Base-by-base conservation (phyloP, 1,140 invertebrate genomes). In the Halyomorpha halys region DNA sequence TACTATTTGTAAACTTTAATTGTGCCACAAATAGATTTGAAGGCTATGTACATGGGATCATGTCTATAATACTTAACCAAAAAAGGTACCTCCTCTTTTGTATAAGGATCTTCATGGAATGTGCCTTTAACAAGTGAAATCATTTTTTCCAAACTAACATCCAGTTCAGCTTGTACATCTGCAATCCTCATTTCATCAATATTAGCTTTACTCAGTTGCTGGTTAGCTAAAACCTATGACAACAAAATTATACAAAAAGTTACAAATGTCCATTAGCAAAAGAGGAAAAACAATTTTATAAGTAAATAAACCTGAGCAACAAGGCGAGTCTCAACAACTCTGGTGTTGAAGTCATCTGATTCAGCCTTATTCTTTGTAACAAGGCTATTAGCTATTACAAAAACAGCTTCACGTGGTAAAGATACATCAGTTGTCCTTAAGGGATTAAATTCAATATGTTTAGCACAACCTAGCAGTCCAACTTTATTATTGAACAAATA, bases 371-470 rank as follows among this genome's bases (percentile, higher is more conserved):
- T 98, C 67, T 89, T 83, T 71, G 88, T 84, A 0, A 86, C 86
- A 70, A 94, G 79, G 75, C 91, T 94, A 72, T 99, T 94, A 11
- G 91, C 87, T 59, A 99, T 89, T 8, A 98, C 90, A 78, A 99
- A 99, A 11, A 85, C 83, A 49, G 86, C 87, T 64, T 85, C 84
- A 64, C 79, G 70, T 4, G 97, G 96, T 30, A 99, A 74, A 0
- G 74, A 74, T 4, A 98, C 86, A 70, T 92, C 84, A 44, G 80
- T 82, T 6, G 86, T 84, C 66, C 80, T 80, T 15, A 98, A 74
- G 0, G 97, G 97, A 72, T 93, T 83, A 78, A 97, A 99, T 70
- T 96, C 88, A 69, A 99, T 98, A 67, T 92, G 80, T 73, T 93
- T 91, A 0, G 92, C 92, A 70, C 81, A 85, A 66, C 87, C 86